These are phyloP conservation scores for Parasteatoda lunata DNA, from an alignment of 2,888 invertebrate genomes.

Conservation along the genomic window DNA sequence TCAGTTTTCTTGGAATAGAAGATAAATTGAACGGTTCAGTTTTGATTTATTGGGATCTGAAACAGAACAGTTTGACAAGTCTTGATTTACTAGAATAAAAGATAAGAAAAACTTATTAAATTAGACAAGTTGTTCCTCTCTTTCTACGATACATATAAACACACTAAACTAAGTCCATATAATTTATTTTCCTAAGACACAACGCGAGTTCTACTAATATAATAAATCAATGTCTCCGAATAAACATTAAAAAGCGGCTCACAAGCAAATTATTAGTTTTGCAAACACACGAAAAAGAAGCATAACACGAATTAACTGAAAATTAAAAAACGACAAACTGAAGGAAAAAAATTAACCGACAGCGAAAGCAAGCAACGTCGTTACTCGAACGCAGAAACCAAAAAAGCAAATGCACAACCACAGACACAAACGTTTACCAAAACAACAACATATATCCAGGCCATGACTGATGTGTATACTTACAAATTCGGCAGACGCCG, in stretches of 20 bases:
- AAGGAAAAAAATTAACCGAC: conserved; percentile 15
- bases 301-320: conserved; percentile 26
- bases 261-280: conserved; percentile 35
- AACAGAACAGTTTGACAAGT: too few species aligned
- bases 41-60: too few species aligned
- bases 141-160: conserved; percentile 18
- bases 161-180: conserved; percentile 42
- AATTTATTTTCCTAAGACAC: conserved; percentile 44
- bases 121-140: conserved; percentile 21
- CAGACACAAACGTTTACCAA: conserved; percentile 47
- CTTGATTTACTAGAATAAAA: too few species aligned
- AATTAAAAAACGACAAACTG: conserved; percentile 21
- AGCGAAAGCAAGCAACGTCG: conserved; percentile 55
- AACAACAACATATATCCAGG: conserved; percentile 52
- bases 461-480: conserved; percentile 26
- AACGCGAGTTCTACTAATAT: conserved; percentile 43
- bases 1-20: too few species aligned
- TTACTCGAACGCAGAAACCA: conserved; percentile 34
- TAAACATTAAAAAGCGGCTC: conserved; percentile 7
- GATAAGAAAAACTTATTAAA: not conserved
- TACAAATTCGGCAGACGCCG: conserved; percentile 51
- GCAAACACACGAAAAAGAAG: conserved; percentile 52
- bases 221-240: conserved; percentile 22
- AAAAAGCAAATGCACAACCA: conserved; percentile 46
- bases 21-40: too few species aligned